Percentiles rank a stretch among this genome's conserved stretches.
Conservation (phyloP, 2,113 vertebrate genomes). For the Syngnathus scovelli region DNA sequence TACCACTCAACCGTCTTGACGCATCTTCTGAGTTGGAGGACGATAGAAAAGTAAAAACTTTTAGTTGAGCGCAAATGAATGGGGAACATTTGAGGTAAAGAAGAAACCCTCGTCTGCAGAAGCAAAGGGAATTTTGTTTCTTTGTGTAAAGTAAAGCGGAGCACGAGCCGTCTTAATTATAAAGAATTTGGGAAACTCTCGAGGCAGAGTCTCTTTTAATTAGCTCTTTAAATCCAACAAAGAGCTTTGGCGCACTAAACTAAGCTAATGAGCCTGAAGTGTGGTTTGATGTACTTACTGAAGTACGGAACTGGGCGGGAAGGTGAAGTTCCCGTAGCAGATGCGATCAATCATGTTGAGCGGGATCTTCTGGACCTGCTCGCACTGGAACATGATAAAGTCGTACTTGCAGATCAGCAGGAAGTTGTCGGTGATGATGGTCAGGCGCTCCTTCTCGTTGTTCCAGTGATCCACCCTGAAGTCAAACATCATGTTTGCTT, state of each 20-base stretch:
- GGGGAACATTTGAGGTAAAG: background rate
- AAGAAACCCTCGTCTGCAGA: background rate
- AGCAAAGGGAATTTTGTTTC: slow-evolving; percentile 12
- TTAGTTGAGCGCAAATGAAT: too few species aligned
- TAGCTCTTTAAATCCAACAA: slow-evolving; percentile 16
- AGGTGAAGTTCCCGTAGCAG: slow-evolving; percentile 66
- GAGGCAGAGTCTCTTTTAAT: slow-evolving; percentile 20
- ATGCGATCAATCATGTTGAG: slow-evolving; percentile 69
- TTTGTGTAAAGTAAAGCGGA: slow-evolving; percentile 37
- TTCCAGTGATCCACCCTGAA: slow-evolving; percentile 81
- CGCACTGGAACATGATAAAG: slow-evolving; percentile 76
- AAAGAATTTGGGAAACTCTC: slow-evolving; percentile 43
- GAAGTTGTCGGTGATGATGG: slow-evolving; percentile 66
- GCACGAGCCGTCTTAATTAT: slow-evolving; percentile 31
- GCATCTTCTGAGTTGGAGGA: too few species aligned
- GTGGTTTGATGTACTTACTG: slow-evolving; percentile 62
- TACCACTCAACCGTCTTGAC: background rate
- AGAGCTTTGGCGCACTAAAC: slow-evolving; percentile 17
- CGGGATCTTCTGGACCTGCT: slow-evolving; percentile 67
- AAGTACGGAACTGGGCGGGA: slow-evolving; percentile 71
- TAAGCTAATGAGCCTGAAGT: background rate
- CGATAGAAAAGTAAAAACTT: too few species aligned
- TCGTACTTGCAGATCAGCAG: slow-evolving; percentile 79
- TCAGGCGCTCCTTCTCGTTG: slow-evolving; percentile 77
- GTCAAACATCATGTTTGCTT: background rate